Conservation (phyloP, 2,888 invertebrate genomes). For the Steromphala cineraria region DNA sequence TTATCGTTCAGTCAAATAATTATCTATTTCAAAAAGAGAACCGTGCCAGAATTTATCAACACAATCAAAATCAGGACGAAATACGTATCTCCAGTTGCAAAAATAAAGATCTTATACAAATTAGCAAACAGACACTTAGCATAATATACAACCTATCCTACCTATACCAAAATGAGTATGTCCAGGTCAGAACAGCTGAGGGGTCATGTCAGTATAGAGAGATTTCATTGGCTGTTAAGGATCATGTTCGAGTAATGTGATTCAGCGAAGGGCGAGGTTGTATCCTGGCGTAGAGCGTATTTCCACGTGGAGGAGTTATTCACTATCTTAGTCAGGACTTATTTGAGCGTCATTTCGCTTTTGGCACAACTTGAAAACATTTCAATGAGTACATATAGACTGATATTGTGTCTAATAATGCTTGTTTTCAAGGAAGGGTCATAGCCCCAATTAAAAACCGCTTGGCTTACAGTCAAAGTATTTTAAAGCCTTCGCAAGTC, state of each 20-base stretch:
- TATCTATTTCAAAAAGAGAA: no score
- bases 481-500: no score
- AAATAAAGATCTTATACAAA: no score
- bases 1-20: neutral
- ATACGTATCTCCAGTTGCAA: no score
- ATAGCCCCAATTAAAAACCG: no score
- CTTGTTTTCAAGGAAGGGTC: no score
- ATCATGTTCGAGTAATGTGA: slow-evolving; percentile 18
- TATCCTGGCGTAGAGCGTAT: neutral
- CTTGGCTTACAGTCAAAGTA: no score
- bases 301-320: neutral
- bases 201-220: slow-evolving; percentile 24
- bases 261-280: slow-evolving; percentile 9
- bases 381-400: neutral
- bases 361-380: neutral
- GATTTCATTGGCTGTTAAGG: slow-evolving; percentile 24
- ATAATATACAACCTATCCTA: neutral
- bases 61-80: no score
- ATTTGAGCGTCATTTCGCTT: neutral
- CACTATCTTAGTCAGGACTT: neutral
- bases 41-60: no score
- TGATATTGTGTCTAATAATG: neutral
- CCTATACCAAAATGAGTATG: neutral
- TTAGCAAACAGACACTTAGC: no score
- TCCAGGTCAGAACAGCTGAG: neutral